Evolutionary conservation across 2,888 invertebrate species (phyloP).

Genomic region (Ophonus ardosiacus): DNA sequence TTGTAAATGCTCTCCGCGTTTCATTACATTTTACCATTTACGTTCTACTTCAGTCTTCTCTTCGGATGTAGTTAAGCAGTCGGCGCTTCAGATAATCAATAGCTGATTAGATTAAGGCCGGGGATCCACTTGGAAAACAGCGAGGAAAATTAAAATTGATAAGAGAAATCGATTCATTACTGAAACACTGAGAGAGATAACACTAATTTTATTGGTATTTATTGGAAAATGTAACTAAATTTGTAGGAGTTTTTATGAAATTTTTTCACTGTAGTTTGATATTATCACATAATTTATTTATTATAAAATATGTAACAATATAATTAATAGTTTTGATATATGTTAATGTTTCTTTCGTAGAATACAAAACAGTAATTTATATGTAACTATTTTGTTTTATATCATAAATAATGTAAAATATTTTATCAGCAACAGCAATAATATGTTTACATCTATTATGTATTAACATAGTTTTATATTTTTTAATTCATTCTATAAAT

Average conservation of each 20-base stretch:
- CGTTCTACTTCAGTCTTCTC: background rate
- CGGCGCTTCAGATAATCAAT: conserved; percentile 22
- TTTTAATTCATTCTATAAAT: too few relatives aligned
- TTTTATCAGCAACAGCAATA: too few relatives aligned
- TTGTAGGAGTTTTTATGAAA: too few relatives aligned
- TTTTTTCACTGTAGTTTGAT: background rate
- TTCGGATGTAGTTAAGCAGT: background rate
- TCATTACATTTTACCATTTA: background rate
- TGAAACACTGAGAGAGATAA: background rate
- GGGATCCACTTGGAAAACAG: conserved; percentile 15
- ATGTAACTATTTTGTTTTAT: background rate
- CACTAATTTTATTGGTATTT: background rate
- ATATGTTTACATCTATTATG: too few relatives aligned
- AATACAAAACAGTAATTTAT: background rate
- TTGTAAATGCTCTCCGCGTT: too few relatives aligned
- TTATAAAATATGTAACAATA: background rate
- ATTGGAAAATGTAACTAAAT: background rate
- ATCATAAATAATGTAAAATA: background rate
- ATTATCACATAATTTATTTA: background rate
- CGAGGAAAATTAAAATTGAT: conserved; percentile 33
- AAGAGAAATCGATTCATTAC: conserved; percentile 39
- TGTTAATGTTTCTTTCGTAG: background rate
- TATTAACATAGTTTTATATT: too few relatives aligned
- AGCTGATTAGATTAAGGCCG: conserved; percentile 20
- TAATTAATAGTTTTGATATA: background rate